Percentiles rank a stretch among this genome's conserved stretches.
These are phyloP conservation scores for Buceros bicornis DNA, from an alignment of 2,797 vertebrate genomes.

Conservation along the genomic window DNA sequence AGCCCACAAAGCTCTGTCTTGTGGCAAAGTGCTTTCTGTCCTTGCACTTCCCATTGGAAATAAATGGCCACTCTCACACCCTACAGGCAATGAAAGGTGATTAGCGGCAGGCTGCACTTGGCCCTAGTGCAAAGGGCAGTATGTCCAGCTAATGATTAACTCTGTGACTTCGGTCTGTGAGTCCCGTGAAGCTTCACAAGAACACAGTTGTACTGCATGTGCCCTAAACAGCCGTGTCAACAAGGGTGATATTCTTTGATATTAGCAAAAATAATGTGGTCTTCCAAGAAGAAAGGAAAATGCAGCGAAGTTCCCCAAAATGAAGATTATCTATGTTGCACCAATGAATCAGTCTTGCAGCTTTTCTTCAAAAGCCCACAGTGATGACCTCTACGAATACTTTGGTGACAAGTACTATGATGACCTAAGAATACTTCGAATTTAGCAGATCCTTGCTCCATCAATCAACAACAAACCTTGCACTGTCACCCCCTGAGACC, in stretches of 20 bases:
- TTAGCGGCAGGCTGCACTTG: not conserved
- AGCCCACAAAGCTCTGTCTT: not conserved
- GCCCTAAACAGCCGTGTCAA: not conserved
- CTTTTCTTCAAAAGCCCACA: not conserved
- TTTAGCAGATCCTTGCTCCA: not conserved
- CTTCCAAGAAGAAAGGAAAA: slow-evolving; percentile 11
- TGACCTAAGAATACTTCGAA: not conserved
- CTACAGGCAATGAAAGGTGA: not conserved
- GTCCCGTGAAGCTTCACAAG: not conserved
- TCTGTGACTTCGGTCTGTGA: not conserved
- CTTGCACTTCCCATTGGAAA: not conserved
- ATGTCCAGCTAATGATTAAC: not conserved
- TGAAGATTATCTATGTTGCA: not conserved
- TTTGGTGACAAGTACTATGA: not conserved
- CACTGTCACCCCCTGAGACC: not conserved
- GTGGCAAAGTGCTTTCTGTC: not conserved
- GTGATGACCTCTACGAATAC: not conserved
- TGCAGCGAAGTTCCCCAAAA: not conserved
- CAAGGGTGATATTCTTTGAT: not conserved
- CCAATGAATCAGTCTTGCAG: not conserved
- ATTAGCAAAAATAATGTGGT: not conserved
- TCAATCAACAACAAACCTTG: not conserved
- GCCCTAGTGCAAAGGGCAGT: not conserved
- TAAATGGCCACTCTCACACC: not conserved
- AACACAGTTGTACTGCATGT: not conserved